These are phyloP conservation scores for Climacteris rufus DNA, from an alignment of 2,113 vertebrate genomes.

Conservation along the genomic window DNA sequence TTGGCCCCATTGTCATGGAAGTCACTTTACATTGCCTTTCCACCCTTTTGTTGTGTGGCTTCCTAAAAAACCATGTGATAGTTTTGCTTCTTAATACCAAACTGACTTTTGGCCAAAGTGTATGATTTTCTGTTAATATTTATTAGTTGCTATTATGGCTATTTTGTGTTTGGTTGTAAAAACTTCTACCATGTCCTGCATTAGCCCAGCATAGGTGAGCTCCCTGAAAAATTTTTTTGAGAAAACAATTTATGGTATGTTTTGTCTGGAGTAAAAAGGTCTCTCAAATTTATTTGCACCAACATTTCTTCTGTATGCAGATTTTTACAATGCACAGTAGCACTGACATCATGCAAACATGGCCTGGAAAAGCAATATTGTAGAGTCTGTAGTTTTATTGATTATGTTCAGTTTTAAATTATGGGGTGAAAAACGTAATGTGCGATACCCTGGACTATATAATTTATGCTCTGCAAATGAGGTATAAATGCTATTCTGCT, in stretches of 20 bases:
- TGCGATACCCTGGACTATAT: not conserved
- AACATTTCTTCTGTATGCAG: not conserved
- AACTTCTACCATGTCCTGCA: not conserved
- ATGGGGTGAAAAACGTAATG: not conserved
- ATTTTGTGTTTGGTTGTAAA: not conserved
- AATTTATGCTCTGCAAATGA: constrained; percentile 25
- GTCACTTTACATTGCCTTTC: not conserved
- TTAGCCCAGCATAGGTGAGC: not conserved
- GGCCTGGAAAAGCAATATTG: not conserved
- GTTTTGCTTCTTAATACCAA: not conserved
- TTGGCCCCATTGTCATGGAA: not conserved
- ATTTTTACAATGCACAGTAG: not conserved
- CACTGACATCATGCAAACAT: not conserved
- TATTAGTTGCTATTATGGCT: not conserved
- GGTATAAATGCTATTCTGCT: constrained; percentile 19
- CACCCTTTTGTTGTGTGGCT: not conserved
- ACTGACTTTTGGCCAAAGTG: not conserved
- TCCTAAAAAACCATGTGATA: not conserved
- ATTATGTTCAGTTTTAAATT: constrained; percentile 27
- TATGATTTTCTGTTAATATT: not conserved
- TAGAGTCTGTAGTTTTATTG: constrained; percentile 4
- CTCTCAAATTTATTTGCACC: not conserved
- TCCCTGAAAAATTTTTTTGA: not conserved
- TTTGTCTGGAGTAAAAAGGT: not conserved
- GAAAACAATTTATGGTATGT: not conserved